Base-by-base conservation (phyloP, 2,888 invertebrate genomes). In the Itoplectis maculator region DNA sequence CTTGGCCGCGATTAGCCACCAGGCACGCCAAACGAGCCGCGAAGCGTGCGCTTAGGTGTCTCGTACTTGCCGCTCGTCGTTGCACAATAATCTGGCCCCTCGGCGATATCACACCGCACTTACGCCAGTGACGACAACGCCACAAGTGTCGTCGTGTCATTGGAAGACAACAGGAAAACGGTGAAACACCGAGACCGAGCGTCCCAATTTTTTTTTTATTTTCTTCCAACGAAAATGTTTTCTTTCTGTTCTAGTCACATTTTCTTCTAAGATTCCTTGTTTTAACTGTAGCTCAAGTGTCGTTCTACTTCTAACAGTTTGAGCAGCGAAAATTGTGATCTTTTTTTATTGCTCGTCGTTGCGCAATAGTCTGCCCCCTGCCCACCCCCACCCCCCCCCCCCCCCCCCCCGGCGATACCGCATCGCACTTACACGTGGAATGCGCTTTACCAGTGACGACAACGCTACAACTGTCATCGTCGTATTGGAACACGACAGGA, bases 1-100 rank as follows among this genome's bases (percentile, higher is more conserved):
- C 59, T 59, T 29, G 45, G 45, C 59, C 45, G 61, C 37, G 72
- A 47, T 59, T 61, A 61, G 47, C 15, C 47, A 47, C n/a, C 23
- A 37, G 45, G 47, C 61, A 15, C 59, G 45, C 45, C 45, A 59
- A 73, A 73, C 72, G 72, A 47, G 59, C 61, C 45, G 35, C 59
- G 49, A 61, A 61, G 42, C 47, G 72, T 47, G 29, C 29, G 29
- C 29, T 5, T 29, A 5, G 29, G 29, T 2, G 29, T 29, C 2
- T 2, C 29, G 40, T 70, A 40, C 37, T 23, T 40, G 9, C 11
- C n/a, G n/a, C n/a, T n/a, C n/a, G n/a, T 47, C 45, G 47, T 73
- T 73, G 61, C 72, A 73, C 61, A 73, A 73, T 73, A 49, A 51
- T 35, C 29, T 29, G 29, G 29, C 29, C 29, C 29, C 29, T 2